Evolutionary conservation across 2,797 vertebrate genomes (phyloP).

Genomic region (Mormyrus proboscirostris): DNA sequence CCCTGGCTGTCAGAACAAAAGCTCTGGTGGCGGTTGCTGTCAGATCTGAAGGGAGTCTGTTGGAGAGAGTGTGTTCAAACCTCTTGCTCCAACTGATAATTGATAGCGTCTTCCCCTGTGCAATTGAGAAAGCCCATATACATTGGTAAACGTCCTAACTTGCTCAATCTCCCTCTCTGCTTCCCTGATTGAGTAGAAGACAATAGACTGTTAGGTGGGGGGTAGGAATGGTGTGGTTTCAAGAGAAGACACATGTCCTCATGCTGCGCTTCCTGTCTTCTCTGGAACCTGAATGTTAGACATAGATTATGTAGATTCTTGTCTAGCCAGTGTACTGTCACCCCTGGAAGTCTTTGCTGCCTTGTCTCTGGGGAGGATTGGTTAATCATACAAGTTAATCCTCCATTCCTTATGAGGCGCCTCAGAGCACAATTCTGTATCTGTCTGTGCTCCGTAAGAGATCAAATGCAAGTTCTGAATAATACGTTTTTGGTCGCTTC

Average conservation of each 20-base stretch:
- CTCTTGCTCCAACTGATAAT: slow-evolving; percentile 9
- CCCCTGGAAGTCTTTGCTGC: background rate
- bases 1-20: background rate
- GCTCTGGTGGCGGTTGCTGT: background rate
- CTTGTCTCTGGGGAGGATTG: background rate
- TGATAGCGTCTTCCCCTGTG: slow-evolving; percentile 5
- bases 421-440: background rate
- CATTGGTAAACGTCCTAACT: slow-evolving; percentile 17
- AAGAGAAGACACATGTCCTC: background rate
- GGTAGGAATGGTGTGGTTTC: background rate
- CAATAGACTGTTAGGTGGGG: background rate
- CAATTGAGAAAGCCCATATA: background rate
- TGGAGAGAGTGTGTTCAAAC: background rate
- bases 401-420: background rate
- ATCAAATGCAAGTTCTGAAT: background rate
- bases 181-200: background rate
- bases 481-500: no score
- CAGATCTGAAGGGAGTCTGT: background rate
- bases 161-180: slow-evolving; percentile 12
- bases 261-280: background rate
- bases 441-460: background rate
- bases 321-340: background rate
- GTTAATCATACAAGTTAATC: background rate
- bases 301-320: background rate
- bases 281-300: background rate